Base-by-base conservation (phyloP, 2,797 vertebrate species). In the Xiphorhynchus erythropygius region DNA sequence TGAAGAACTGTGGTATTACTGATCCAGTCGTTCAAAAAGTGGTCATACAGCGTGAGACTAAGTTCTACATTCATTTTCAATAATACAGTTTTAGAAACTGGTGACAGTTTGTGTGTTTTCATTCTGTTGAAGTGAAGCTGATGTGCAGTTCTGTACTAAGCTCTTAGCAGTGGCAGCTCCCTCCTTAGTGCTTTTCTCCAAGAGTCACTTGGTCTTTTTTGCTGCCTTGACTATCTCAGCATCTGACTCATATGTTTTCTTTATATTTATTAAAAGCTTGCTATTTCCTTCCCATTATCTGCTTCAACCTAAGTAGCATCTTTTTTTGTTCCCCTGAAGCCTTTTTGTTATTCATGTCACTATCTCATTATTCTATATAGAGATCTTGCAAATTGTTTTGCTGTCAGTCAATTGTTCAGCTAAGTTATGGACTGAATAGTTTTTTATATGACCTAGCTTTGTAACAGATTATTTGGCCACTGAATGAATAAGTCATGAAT, bases 331-430 rank as follows among this genome's bases (percentile, higher is more conserved):
- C 13, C 32, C 17, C 18, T 25, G 53, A 75, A 92, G 25, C 46
- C 23, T 83, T 70, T 83, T 60, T 75, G 35, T 80, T 97, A 27
- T 68, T 92, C 4, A 3, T 77, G 50, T 57, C 39, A 30, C 39
- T 75, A 16, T 53, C 44, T 83, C 44, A 57, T 80, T 86, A 90
- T 50, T 62, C 42, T 23, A 3, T 44, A 16, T 41, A 47, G 69
- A 90, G 73, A 62, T 78, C 65, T 88, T 85, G 28, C 24, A 88
- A 33, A 78, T 94, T 91, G 85, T 89, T 94, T 84, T 75, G 52
- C 52, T 53, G 27, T 82, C 76, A 39, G 33, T 85, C 88, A 60
- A 49, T 68, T 68, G 3, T 68, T 93, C 9, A 5, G 27, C 49
- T 69, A 75, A 68, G 64, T 64, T 85, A 68, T 2, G 24, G 69